Base-by-base conservation (phyloP, 2,888 invertebrate genomes). In the Drosophila algonquin region DNA sequence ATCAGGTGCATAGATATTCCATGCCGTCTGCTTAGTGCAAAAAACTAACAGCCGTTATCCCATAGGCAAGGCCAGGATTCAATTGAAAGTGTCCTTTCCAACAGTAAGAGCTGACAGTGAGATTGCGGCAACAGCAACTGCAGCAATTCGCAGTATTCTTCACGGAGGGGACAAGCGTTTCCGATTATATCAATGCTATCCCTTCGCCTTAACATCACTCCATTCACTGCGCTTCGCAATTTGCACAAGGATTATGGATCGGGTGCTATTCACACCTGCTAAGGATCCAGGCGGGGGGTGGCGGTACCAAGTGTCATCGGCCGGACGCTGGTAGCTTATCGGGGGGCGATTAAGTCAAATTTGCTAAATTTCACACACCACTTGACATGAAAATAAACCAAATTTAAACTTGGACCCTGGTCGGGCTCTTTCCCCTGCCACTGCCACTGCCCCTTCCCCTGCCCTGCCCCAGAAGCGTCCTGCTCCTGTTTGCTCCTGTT, bases 321-420 rank as follows among this genome's bases (percentile, higher is more conserved):
- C 48, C 35, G 24, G 27, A 45, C 27, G 64, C 46, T 58, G 60
- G 81, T 60, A 81, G 86, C 86, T 77, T 80, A 68, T 77, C 74
- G 70, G 57, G 14, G 45, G 73, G 77, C 85, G 79, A 87, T 90
- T 89, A 65, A 82, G 81, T 76, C 67, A 55, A 75, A 89, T 89
- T 89, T 87, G 87, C 83, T 83, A 90, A 89, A 90, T 89, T 90
- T 88, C 87, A 88, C 87, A 88, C 87, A 79, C 87, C 84, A 74
- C 57, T 86, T 80, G 75, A 75, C 87, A 70, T 75, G 75, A 80
- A 83, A 76, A 85, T 87, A 82, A 82, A 82, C 70, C 67, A 35
- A 61, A 67, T 73, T 83, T 72, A 59, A 72, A 75, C 72, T 73
- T 60, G 53, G 35, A 21, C 57, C 21, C 30, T 51, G 70, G 48